Percentiles rank a stretch among this genome's conserved stretches.
phyloP scores from a whole-genome alignment of 2,113 vertebrate genomes.

The Paedocypris sp. region DNA sequence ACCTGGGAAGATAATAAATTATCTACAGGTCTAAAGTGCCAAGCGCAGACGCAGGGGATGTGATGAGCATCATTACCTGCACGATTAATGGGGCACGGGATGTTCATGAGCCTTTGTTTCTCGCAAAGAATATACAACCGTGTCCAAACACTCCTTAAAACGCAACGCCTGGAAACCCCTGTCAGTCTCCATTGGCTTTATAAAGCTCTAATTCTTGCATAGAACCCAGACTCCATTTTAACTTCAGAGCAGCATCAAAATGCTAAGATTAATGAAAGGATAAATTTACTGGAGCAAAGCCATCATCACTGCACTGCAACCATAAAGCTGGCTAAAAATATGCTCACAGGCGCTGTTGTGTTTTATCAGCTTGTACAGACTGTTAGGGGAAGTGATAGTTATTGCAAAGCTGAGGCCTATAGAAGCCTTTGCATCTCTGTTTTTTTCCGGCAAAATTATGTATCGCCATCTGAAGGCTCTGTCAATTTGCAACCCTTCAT shows the following conservation, averaged over 20 bases:
- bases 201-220: conserved; percentile 2
- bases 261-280: conserved; percentile 2
- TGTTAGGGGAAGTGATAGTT: not conserved
- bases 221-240: conserved; percentile 15
- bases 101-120: conserved; percentile 1
- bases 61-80: conserved; percentile 23
- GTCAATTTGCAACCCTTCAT: not conserved
- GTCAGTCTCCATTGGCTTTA: not conserved
- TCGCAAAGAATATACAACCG: not conserved
- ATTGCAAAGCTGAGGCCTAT: conserved; percentile 1
- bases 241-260: conserved; percentile 10
- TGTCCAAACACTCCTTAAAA: not conserved
- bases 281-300: conserved; percentile 4
- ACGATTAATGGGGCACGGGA: conserved; percentile 22
- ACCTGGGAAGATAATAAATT: not conserved
- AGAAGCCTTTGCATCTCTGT: not conserved
- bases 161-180: not conserved
- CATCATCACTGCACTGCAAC: not conserved
- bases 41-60: not conserved
- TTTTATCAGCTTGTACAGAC: conserved; percentile 4
- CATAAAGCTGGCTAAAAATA: conserved; percentile 9
- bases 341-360: conserved; percentile 8
- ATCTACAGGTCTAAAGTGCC: conserved; percentile 3
- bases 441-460: not conserved
- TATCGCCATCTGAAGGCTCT: too few relatives aligned